phyloP scores from a whole-genome alignment of 30 jellyfish, hydroid and myxozoan genomes.

The Aurelia aurita complex sp. Pacific region DNA sequence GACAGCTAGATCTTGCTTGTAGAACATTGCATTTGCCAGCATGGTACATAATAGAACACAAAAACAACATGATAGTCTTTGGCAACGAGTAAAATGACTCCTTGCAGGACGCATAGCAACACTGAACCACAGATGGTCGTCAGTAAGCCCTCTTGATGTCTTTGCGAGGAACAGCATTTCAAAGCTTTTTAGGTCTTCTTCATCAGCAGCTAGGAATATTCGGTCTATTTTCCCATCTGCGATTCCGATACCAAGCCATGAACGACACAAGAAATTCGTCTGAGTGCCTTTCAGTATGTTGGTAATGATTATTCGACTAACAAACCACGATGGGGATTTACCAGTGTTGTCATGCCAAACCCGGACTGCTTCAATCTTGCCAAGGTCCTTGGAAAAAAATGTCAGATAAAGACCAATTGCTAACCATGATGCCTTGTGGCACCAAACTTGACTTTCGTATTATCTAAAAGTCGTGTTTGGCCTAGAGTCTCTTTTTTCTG shows the following conservation, averaged over 20 bases:
- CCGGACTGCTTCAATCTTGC: constrained; percentile 46
- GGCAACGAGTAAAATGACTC: constrained; percentile 53
- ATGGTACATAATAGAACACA: constrained; percentile 68
- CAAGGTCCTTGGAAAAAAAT: constrained; percentile 54
- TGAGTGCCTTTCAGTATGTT: neutral
- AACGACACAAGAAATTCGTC: constrained; percentile 44
- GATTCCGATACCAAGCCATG: constrained; percentile 76
- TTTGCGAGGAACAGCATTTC: too few relatives aligned
- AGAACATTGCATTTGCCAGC: constrained; percentile 88
- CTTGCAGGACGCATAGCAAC: constrained; percentile 71
- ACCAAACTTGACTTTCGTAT: too few relatives aligned
- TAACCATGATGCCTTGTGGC: too few relatives aligned
- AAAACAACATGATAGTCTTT: constrained; percentile 45
- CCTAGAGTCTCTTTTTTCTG: too few relatives aligned
- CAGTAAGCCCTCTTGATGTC: too few relatives aligned
- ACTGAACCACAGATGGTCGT: too few relatives aligned
- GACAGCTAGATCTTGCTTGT: neutral
- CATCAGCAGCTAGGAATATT: too few relatives aligned
- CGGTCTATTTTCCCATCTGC: constrained; percentile 40
- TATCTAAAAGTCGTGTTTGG: too few relatives aligned
- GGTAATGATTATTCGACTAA: constrained; percentile 76
- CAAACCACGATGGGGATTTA: constrained; percentile 70
- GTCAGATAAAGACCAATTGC: too few relatives aligned
- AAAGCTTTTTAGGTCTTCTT: too few relatives aligned
- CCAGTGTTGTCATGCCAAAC: constrained; percentile 86